Percentiles rank a stretch among this genome's conserved stretches.
phyloP scores from a whole-genome alignment of 2,113 vertebrate genomes.

The Proteles cristata region DNA sequence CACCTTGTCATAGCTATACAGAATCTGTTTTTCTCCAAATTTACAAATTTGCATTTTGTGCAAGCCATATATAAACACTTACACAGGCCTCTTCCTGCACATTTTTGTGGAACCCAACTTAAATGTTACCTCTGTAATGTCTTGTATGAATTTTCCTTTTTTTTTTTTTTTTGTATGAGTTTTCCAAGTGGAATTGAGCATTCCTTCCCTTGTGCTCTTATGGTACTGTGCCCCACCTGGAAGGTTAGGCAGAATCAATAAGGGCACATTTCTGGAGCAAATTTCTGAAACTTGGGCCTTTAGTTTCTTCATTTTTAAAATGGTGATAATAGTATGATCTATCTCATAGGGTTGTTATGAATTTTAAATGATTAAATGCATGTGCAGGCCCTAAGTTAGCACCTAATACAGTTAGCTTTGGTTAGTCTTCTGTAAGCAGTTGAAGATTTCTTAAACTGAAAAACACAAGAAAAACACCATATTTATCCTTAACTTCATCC shows the following conservation, averaged over 20 bases:
- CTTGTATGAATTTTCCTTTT: not conserved
- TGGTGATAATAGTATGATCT: not conserved
- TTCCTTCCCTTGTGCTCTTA: constrained; percentile 35
- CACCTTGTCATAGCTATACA: not conserved
- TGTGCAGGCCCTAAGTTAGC: not conserved
- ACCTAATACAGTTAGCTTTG: constrained; percentile 12
- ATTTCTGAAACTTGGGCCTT: constrained; percentile 35
- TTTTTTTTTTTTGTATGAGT: not conserved
- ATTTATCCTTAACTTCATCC: not conserved
- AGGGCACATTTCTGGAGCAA: not conserved
- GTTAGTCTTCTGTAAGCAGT: constrained; percentile 41
- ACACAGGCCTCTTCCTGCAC: not conserved
- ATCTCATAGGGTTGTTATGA: not conserved
- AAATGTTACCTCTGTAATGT: not conserved
- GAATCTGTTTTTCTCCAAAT: constrained; percentile 41
- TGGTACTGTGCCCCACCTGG: not conserved
- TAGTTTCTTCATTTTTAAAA: constrained; percentile 49
- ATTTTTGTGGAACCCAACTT: constrained; percentile 31
- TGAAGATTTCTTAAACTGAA: constrained; percentile 35
- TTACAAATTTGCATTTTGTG: constrained; percentile 16
- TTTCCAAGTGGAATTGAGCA: not conserved
- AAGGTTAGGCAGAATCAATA: not conserved
- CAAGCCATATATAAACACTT: not conserved
- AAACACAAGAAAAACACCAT: not conserved
- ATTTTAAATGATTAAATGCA: constrained; percentile 53